Percentiles rank a stretch among this genome's conserved stretches.
Evolutionary conservation across 2,888 invertebrate genomes (phyloP).

Genomic region (Oscheius sp.): DNA sequence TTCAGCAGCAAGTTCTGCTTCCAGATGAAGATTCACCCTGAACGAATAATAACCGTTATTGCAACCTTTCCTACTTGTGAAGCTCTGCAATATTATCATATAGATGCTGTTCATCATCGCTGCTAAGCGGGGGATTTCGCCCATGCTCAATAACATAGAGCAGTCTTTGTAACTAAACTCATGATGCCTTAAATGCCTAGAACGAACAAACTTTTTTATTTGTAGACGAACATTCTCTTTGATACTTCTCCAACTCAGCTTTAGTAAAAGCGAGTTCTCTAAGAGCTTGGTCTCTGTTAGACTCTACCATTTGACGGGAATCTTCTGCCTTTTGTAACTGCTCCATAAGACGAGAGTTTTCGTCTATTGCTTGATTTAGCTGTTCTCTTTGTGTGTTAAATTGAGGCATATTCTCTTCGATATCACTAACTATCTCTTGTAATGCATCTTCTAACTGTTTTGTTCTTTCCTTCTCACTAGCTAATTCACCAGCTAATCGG

Average conservation of each 20-base stretch:
- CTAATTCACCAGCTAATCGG: constrained; percentile 57
- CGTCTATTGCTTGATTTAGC: constrained; percentile 43
- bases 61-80: no score
- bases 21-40: constrained; percentile 52
- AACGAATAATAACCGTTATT: constrained; percentile 14
- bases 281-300: constrained; percentile 45
- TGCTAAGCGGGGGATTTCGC: constrained; percentile 4
- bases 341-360: constrained; percentile 36
- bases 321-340: constrained; percentile 46
- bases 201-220: constrained; percentile 8
- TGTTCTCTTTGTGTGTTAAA: constrained; percentile 42
- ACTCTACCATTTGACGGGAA: constrained; percentile 38
- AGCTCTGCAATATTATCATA: constrained; percentile 45
- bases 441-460: constrained; percentile 55
- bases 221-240: constrained; percentile 43
- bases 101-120: constrained; percentile 40
- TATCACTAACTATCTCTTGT: constrained; percentile 55
- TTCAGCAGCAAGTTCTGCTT: constrained; percentile 51
- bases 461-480: constrained; percentile 50
- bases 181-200: not conserved
- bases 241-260: constrained; percentile 63
- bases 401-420: constrained; percentile 50
- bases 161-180: constrained; percentile 27
- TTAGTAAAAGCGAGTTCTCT: constrained; percentile 63
- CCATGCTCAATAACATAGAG: constrained; percentile 27